Evolutionary conservation across 2,888 invertebrate genomes (phyloP), one percentile per base, ranked within the genome.

Genomic region (Galeopsomyia nigrocyanea): DNA sequence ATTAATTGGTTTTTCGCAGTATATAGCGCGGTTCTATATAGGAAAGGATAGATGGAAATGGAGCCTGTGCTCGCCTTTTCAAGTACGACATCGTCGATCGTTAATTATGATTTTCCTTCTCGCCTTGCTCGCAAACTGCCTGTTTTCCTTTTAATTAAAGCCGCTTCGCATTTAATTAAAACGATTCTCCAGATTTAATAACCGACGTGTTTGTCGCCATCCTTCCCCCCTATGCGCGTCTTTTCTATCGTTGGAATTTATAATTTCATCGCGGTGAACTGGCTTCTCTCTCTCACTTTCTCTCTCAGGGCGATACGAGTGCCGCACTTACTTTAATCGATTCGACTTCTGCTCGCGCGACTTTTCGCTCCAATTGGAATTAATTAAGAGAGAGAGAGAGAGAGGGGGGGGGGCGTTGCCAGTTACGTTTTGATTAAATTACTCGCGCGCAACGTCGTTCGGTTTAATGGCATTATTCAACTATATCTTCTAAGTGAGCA

Each of bases 101-200:
- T 60, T 61, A 68, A 68, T 68, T 68, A 68, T 10, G 50, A 51
- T 58, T 58, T 39, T 50, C 13, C 50, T 19, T 50, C 50, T 62
- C 50, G 1, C 49, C n/a, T 10, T 46, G 13, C 19, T 13, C n/a
- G 17, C n/a, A 47, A 49, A 50, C 5, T 19, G 53, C 47, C 26
- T 60, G 49, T 39, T 61, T 66, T 65, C 55, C 64, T 69, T 39
- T 58, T 70, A 73, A 73, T 73, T 70, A 73, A 62, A 73, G 39
- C 39, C 1, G 10, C 39, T 26, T 13, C 51, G 21, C 22, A 57
- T 63, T 69, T 57, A 69, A 63, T 69, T 69, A 69, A 63, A 69
- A 17, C 39, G 65, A 21, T 60, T n/a, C 19, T 47, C 56, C 62
- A 55, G 57, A 57, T 58, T 61, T 62, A 67, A 67, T 67, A 71